phyloP scores from a whole-genome alignment of 2,797 vertebrate species.

The Petrocephalus sullivani region DNA sequence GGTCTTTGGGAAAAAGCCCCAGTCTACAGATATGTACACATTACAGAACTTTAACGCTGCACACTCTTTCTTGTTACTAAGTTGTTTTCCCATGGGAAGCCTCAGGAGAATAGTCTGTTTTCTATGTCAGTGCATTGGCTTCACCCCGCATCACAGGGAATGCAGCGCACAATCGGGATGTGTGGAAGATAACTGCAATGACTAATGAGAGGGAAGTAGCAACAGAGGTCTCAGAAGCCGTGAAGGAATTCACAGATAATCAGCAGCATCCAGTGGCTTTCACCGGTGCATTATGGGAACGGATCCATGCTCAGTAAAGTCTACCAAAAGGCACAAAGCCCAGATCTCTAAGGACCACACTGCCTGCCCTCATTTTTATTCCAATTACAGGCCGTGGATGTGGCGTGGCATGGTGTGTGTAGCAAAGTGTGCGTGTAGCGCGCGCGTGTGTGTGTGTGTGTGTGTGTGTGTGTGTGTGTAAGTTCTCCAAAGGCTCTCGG shows the following conservation, averaged over 20 bases:
- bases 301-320: background rate
- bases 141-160: background rate
- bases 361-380: slow-evolving; percentile 1
- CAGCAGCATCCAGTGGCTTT: background rate
- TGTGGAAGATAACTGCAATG: background rate
- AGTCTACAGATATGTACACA: background rate
- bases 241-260: background rate
- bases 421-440: too few relatives aligned
- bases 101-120: background rate
- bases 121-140: background rate
- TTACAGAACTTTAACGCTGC: background rate
- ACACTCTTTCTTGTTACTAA: background rate
- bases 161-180: background rate
- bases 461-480: background rate
- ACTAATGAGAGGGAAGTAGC: slow-evolving; percentile 4
- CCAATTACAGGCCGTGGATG: background rate
- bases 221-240: background rate
- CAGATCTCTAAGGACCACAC: background rate
- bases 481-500: background rate
- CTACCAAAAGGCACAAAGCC: background rate
- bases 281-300: background rate
- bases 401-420: background rate
- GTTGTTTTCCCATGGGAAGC: background rate
- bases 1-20: background rate
- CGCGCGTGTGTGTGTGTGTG: background rate